Base-by-base conservation (phyloP, 2,797 vertebrate species). In the Selene dorsalis region DNA sequence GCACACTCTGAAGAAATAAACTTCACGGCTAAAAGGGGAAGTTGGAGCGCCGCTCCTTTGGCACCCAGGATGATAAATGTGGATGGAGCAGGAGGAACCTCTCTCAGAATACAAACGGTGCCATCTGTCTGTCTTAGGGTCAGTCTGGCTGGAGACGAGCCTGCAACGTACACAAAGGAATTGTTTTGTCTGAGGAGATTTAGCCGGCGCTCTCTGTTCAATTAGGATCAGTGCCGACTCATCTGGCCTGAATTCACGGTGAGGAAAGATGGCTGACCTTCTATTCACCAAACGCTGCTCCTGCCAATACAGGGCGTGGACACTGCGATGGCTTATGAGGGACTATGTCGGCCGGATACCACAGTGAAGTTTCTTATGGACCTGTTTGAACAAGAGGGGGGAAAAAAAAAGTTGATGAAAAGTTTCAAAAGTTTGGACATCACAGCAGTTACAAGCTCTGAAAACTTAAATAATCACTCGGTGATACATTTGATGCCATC, bases 141-240 rank as follows among this genome's bases (percentile, higher is more conserved):
- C 81, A 48, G 85, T 82, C 82, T 81, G 70, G 64, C 82, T 91
- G 81, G 82, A 84, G 77, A 73, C 73, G 22, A 55, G 79, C 77
- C 70, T 69, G 82, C 73, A 71, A 79, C 58, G 57, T 90, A 91
- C 30, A 91, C 88, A 93, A 80, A 86, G 83, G 81, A 91, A 88
- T 83, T 87, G 83, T 93, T 94, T 93, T 83, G 88, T 90, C 87
- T 90, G 75, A 80, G 63, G 74, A 62, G 59, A 84, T 82, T 86
- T 82, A 87, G 84, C 71, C 80, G 60, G 82, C 67, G 64, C 59
- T 75, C 70, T 88, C 48, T 64, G 76, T 72, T 87, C 78, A 80
- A 57, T 89, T 57, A 53, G 32, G 73, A 84, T 73, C 75, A 63
- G 65, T 20, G 18, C 82, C 64, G 77, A 41, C 75, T 86, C 71